Evolutionary conservation across 1,140 invertebrate genomes (phyloP), one percentile per base, ranked within the genome.

Genomic region (Prorops nasuta): DNA sequence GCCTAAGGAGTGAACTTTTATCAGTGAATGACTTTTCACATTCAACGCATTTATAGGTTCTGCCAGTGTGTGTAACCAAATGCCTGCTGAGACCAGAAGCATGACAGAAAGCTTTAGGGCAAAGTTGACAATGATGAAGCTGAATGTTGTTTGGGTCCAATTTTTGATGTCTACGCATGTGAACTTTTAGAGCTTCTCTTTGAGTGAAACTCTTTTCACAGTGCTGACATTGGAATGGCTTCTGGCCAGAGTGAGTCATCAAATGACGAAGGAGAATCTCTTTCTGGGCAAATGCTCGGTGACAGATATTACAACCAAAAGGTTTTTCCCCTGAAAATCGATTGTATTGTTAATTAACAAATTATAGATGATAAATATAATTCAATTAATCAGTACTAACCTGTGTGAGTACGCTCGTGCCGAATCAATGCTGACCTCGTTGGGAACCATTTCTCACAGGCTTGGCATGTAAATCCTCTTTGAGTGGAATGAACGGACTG

Each of bases 221-320:
- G 51, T 84, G 81, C 31, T 83, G 79, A 67, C 91, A 93, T 60
- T 84, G 83, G 73, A 88, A 90, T 0, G 91, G 92, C 64, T 90
- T 89, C 54, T 86, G 82, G 46, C 92, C 91, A 1, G 87, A 89
- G 63, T 96, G 92, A n/a, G 87, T 88, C 68, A 91, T 85, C 55
- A 90, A 81, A 73, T 96, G 92, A 0, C 91, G 82, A 20, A 87
- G 80, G 12, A 94, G 79, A 54, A 92, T 89, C 67, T 90, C 89
- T 42, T 88, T 84, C 67, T 91, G 86, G 1, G 88, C 84, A 66
- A 92, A 94, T 20, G 81, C 77, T 17, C 85, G 83, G 7, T 80
- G 79, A 68, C 91, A 94, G 21, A 83, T 77, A 6, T 81, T 79
- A 67, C 91, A 93, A 31, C 82, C 80, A 64, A 84, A 90, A 3